Evolutionary conservation across 2,113 vertebrate genomes (phyloP), one percentile per base, ranked within the genome.

Genomic region (Gavialis gangeticus): DNA sequence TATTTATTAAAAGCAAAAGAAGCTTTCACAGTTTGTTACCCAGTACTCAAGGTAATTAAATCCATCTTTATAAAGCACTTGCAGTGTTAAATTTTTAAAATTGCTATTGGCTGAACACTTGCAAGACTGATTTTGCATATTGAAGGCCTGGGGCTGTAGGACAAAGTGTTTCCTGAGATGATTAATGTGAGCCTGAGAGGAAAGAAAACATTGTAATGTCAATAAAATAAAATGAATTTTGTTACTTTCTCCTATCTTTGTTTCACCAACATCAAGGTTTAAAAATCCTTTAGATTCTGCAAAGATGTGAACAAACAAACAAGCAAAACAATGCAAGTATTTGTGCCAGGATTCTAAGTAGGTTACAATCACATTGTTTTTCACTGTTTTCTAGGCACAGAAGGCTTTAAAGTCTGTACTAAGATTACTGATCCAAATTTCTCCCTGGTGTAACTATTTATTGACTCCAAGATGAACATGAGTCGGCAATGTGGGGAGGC

Each of bases 41-140:
- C 15, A 63, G 75, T 94, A 82, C 76, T 93, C 62, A 92, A 97
- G 90, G 81, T 88, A 94, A 96, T 93, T 55, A 96, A 97, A 95
- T 82, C 60, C 75, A 76, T 91, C 78, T 86, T 85, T 64, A 79
- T 58, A 56, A 94, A 90, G 77, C 82, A 94, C 90, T 94, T 96
- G 89, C 87, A 79, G 79, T 82, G 37, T 67, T 82, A 62, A 91
- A 57, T 67, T 96, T 97, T 93, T 97, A 94, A 94, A 94, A 96
- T 96, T 92, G 81, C 76, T 90, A 66, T 79, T 85, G 83, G 54
- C 80, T 91, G 91, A 96, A 88, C 18, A n/a, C 79, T 95, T 94
- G 54, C 82, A 94, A 96, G 90, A 73, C 85, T 77, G 30, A 81
- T 60, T 81, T 81, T 75, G 69, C 30, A 76, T 81, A 66, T 28